Evolutionary conservation across 2,113 vertebrate species (phyloP).

Genomic region (Hemichromis elongatus): DNA sequence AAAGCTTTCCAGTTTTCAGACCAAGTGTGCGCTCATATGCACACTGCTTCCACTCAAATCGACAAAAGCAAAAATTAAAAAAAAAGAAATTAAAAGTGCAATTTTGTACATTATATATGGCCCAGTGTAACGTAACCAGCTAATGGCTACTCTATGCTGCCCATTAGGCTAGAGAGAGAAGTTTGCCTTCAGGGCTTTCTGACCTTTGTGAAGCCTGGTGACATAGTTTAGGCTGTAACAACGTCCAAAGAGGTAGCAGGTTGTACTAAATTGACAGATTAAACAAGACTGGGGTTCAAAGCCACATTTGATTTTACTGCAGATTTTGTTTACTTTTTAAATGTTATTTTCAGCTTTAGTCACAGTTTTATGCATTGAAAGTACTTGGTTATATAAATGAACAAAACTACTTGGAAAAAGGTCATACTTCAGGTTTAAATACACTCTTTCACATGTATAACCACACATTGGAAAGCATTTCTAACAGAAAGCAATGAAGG

Average conservation of each 20-base stretch:
- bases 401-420: neutral
- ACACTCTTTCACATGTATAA: neutral
- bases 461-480: neutral
- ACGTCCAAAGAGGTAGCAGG: neutral
- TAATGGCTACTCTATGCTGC: conserved; percentile 44
- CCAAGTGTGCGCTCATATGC: conserved; percentile 40
- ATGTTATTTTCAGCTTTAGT: neutral
- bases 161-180: neutral
- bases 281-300: neutral
- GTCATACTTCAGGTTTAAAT: neutral
- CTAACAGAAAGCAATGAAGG: neutral
- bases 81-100: conserved; percentile 64
- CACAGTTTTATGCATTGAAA: neutral
- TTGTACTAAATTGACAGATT: neutral
- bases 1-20: conserved; percentile 61
- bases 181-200: neutral
- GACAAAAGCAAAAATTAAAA: conserved; percentile 5
- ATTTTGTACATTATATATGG: conserved; percentile 43
- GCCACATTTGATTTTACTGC: neutral
- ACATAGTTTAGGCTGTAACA: neutral
- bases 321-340: neutral
- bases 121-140: conserved; percentile 71
- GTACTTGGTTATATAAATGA: neutral
- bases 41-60: conserved; percentile 1
- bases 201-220: neutral